Conservation (phyloP, 2,113 vertebrate species). For the Zosterops japonicus region DNA sequence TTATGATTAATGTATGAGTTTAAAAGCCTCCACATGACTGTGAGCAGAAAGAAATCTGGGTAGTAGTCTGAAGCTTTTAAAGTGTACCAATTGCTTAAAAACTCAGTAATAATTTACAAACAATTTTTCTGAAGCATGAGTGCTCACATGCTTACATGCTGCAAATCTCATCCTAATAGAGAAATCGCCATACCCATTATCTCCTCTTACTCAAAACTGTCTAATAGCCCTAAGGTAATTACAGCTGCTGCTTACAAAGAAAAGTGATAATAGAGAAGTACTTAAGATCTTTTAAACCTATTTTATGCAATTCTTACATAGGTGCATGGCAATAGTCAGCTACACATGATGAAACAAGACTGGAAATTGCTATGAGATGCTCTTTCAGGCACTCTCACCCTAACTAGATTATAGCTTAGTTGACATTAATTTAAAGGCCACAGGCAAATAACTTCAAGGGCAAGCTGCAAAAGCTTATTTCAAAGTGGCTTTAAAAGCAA, state of each 20-base stretch:
- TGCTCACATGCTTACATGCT: neutral
- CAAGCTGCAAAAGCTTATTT: conserved; percentile 18
- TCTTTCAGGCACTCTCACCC: neutral
- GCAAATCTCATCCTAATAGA: neutral
- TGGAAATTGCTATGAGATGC: neutral
- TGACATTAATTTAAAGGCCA: conserved; percentile 45
- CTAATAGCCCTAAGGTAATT: neutral
- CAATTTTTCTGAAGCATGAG: neutral
- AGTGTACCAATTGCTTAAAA: neutral
- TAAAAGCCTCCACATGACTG: neutral
- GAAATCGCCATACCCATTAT: conserved; percentile 1
- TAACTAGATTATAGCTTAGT: neutral
- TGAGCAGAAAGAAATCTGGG: neutral
- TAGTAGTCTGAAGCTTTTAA: neutral
- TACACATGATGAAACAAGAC: neutral
- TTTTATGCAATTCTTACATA: neutral
- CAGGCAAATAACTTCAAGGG: neutral
- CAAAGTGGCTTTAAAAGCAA: neutral
- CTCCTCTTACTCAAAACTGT: neutral
- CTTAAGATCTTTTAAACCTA: neutral
- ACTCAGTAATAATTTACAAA: neutral
- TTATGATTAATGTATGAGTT: neutral
- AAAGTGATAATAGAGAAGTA: neutral
- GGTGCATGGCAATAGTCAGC: neutral
- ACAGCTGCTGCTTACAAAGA: neutral